Evolutionary conservation across 1,140 invertebrate genomes (phyloP).

Genomic region (Orchesella cincta): DNA sequence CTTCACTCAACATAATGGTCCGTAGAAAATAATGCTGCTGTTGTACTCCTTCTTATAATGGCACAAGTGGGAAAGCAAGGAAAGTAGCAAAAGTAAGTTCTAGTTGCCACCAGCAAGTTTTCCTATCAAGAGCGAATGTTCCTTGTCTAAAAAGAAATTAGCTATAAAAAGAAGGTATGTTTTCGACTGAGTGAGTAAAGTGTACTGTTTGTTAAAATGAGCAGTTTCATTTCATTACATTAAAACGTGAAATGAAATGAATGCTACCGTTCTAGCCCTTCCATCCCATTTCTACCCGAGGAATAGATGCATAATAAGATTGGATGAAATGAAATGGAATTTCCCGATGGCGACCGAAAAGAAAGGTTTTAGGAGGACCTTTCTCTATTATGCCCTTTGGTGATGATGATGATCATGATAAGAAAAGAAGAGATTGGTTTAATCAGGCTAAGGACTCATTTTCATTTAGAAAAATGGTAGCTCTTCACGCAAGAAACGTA

Average conservation of each 20-base stretch:
- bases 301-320: background rate
- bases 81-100: too few relatives aligned
- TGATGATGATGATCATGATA: background rate
- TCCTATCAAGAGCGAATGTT: background rate
- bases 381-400: background rate
- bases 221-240: constrained; percentile 8
- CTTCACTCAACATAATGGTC: background rate
- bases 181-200: too few relatives aligned
- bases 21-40: background rate
- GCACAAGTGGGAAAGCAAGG: background rate
- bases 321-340: constrained; percentile 1
- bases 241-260: constrained; percentile 28
- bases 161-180: constrained; percentile 26
- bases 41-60: background rate
- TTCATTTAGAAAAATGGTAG: too few relatives aligned
- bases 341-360: constrained; percentile 18
- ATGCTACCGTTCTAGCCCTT: too few relatives aligned
- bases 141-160: constrained; percentile 8
- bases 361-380: background rate
- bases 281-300: background rate
- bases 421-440: background rate
- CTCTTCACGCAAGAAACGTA: too few relatives aligned
- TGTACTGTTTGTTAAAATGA: background rate
- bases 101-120: constrained; percentile 5
- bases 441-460: constrained; percentile 10